Evolutionary conservation across 2,888 invertebrate genomes (phyloP).

Genomic region (Unio pictorum): DNA sequence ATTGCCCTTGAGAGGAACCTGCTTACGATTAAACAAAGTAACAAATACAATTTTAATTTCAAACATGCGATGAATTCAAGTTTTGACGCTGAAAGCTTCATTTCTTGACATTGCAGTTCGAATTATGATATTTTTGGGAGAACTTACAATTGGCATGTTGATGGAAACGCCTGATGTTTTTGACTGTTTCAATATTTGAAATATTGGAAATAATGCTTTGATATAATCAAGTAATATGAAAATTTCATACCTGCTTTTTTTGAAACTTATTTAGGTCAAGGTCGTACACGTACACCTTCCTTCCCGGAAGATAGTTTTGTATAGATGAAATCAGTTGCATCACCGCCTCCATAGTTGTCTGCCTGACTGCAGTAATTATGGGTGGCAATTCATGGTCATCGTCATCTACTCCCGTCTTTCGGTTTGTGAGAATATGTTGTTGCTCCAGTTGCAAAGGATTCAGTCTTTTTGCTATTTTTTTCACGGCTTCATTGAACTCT

Average conservation of each 20-base stretch:
- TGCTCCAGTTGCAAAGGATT: constrained; percentile 18
- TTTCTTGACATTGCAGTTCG: no score
- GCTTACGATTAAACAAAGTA: no score
- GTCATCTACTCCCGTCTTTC: constrained; percentile 14
- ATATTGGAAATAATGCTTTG: no score
- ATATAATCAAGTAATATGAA: no score
- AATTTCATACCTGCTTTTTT: constrained; percentile 25
- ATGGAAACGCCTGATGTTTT: no score
- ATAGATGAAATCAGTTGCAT: constrained; percentile 35
- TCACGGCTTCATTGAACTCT: constrained; percentile 19
- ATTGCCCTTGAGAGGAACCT: no score
- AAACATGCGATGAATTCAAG: no score
- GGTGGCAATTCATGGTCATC: constrained; percentile 41
- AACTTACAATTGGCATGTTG: no score
- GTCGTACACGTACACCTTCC: constrained; percentile 35
- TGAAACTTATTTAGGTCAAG: constrained; percentile 37
- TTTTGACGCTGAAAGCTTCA: no score
- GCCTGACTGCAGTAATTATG: constrained; percentile 38
- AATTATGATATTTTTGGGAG: no score
- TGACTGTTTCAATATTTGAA: no score
- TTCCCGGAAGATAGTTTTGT: constrained; percentile 29
- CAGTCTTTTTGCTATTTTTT: constrained; percentile 16
- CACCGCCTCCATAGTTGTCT: constrained; percentile 23
- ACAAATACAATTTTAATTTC: no score
- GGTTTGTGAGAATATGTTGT: constrained; percentile 3